Conservation (phyloP, 2,888 invertebrate genomes). For the Melinopterus prodromus region DNA sequence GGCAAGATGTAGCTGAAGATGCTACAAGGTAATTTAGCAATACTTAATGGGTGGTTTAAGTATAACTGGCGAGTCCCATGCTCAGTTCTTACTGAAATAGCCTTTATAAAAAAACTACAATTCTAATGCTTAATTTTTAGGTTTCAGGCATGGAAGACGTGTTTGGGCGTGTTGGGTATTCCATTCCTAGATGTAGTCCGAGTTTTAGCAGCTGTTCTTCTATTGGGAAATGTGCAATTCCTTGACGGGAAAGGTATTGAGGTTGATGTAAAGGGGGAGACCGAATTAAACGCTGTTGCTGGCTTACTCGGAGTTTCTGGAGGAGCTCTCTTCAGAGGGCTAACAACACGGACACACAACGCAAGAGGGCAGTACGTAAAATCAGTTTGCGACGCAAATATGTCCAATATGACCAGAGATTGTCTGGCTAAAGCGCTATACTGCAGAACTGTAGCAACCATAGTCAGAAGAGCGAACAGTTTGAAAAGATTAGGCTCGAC, state of each 20-base stretch:
- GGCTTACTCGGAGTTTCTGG: constrained; percentile 82
- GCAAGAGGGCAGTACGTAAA: constrained; percentile 81
- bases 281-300: constrained; percentile 87
- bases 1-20: constrained; percentile 78
- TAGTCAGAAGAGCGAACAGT: constrained; percentile 92
- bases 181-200: constrained; percentile 94
- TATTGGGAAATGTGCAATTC: constrained; percentile 93
- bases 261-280: constrained; percentile 82
- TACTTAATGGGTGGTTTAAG: neutral
- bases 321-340: constrained; percentile 78
- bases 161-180: constrained; percentile 89
- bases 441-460: constrained; percentile 93
- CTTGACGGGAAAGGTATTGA: constrained; percentile 79
- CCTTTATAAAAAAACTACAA: constrained; percentile 12
- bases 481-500: constrained; percentile 86
- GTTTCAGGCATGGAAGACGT: constrained; percentile 93
- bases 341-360: constrained; percentile 83
- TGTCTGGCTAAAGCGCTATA: constrained; percentile 91
- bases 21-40: constrained; percentile 60
- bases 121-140: constrained; percentile 55
- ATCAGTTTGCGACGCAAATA: constrained; percentile 83
- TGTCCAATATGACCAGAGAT: constrained; percentile 89
- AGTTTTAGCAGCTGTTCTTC: constrained; percentile 87
- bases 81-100: neutral
- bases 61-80: neutral